Base-by-base conservation (phyloP, 2,888 invertebrate genomes). In the Pecten maximus region DNA sequence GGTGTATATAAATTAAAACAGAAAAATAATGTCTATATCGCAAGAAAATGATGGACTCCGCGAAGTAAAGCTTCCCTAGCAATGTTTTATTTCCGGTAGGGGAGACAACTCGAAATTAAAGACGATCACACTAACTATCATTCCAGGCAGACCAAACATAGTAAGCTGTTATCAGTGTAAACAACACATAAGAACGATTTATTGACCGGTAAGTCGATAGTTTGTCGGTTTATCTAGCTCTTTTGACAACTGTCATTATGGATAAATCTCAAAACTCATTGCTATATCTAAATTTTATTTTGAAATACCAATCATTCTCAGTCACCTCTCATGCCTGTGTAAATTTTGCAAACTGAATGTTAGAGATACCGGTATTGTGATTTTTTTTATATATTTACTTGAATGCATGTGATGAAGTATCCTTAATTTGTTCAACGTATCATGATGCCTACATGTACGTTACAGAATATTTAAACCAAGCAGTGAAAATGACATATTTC, bases 31-130 rank as follows among this genome's bases (percentile, higher is more conserved):
- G 74, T 0, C 6, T 4, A 10, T 23, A 74, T 35, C 28, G 6
- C 10, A 74, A 74, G 28, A 74, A 74, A 74, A 35, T 35, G 35
- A 10, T 74, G 8, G 74, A n/a, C 35, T 74, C 74, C 74, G 74
- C 74, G 74, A 74, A 74, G 74, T 35, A 28, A 74, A 35, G 74
- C 74, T 74, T 74, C 74, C 74, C 74, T 74, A 74, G 74, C 74
- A 74, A 74, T 74, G 35, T 74, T 74, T 74, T 35, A 35, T 35
- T 10, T 74, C 74, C 74, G 74, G 74, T 74, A 74, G 35, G 74
- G 74, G 74, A 74, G 74, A 28, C 74, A 10, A 74, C 74, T 74
- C 74, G 74, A 35, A 35, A 74, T 23, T 35, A 35, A 35, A 28
- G 23, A 74, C 2, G 2, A 74, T 4, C 35, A 74, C 74, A 35